phyloP scores from a whole-genome alignment of 2,797 vertebrate species.

The Diplodus sargus region DNA sequence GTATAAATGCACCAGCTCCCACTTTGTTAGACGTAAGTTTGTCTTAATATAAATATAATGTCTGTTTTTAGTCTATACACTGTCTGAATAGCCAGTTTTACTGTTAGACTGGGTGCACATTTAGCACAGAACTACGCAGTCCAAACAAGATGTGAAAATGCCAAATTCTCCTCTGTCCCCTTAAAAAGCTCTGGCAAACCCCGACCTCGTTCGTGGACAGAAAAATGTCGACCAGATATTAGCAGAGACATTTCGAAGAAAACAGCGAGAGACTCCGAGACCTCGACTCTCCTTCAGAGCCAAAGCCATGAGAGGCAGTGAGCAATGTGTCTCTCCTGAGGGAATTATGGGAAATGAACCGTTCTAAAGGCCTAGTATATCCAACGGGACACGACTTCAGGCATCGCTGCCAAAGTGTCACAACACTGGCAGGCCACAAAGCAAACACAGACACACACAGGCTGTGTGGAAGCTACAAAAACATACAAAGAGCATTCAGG shows the following conservation, averaged over 20 bases:
- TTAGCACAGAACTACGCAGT: background rate
- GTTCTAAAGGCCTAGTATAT: constrained; percentile 66
- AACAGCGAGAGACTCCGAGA: constrained; percentile 30
- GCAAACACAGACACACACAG: constrained; percentile 33
- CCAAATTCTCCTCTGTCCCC: constrained; percentile 15
- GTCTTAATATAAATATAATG: background rate
- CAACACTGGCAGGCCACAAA: constrained; percentile 51
- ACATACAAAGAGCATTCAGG: background rate
- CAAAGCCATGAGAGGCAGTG: constrained; percentile 54
- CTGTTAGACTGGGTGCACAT: background rate
- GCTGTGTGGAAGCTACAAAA: background rate
- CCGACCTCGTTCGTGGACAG: constrained; percentile 14
- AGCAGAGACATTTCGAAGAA: constrained; percentile 21
- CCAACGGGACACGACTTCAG: constrained; percentile 66
- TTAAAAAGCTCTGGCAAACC: constrained; percentile 16
- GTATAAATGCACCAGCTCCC: background rate
- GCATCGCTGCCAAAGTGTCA: constrained; percentile 68
- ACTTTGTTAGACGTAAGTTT: background rate
- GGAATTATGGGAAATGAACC: constrained; percentile 72
- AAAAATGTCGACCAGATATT: constrained; percentile 24
- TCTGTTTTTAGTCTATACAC: background rate
- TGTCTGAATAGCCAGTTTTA: background rate
- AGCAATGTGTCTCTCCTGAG: constrained; percentile 62
- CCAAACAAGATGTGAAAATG: constrained; percentile 13
- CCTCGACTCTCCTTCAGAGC: constrained; percentile 55